phyloP scores from a whole-genome alignment of 1,140 invertebrate species.

The Hycleus phaleratus region DNA sequence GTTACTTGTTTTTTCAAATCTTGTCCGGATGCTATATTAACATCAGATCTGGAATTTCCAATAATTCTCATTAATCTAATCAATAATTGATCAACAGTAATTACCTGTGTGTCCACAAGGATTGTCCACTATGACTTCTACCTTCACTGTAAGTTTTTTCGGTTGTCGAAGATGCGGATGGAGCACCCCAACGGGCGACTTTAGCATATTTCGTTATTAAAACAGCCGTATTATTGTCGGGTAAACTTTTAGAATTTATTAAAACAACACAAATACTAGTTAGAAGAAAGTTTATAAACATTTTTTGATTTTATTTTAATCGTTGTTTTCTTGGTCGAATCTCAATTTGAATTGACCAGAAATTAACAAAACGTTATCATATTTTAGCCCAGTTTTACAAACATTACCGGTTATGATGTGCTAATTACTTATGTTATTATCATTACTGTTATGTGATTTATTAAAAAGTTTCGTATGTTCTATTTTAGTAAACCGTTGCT shows the following conservation, averaged over 20 bases:
- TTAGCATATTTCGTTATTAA: slow-evolving; percentile 34
- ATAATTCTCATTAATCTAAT: slow-evolving; percentile 3
- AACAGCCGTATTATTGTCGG: slow-evolving; percentile 18
- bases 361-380: neutral
- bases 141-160: slow-evolving; percentile 10
- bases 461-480: slow-evolving; percentile 9
- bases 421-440: slow-evolving; percentile 28
- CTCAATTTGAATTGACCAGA: neutral
- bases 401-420: slow-evolving; percentile 21
- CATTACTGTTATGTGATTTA: slow-evolving; percentile 30
- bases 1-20: slow-evolving; percentile 19
- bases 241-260: slow-evolving; percentile 14
- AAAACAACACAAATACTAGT: neutral
- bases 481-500: slow-evolving; percentile 12
- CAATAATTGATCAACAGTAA: neutral
- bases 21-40: slow-evolving; percentile 22
- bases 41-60: slow-evolving; percentile 24
- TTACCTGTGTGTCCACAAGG: slow-evolving; percentile 34
- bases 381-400: slow-evolving; percentile 27
- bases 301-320: neutral
- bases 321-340: neutral
- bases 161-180: slow-evolving; percentile 1
- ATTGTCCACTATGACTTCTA: slow-evolving; percentile 28
- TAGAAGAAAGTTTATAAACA: neutral
- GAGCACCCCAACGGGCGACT: slow-evolving; percentile 34